Conservation (phyloP, 1,140 invertebrate genomes). For the Epicauta chinensis region DNA sequence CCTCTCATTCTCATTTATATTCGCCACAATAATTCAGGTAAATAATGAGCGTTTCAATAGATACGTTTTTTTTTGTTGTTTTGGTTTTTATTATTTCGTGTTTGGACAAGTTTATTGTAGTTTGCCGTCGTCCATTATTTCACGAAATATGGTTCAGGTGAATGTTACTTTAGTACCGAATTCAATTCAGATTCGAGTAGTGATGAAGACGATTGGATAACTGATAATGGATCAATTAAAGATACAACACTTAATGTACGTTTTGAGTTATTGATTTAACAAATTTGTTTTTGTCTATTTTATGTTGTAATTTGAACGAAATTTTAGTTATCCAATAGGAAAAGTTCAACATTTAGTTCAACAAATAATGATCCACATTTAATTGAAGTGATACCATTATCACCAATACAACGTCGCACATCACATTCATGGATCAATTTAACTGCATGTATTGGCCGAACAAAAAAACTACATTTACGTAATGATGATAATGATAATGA, state of each 20-base stretch:
- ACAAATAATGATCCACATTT: constrained; percentile 24
- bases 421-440: constrained; percentile 28
- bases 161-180: constrained; percentile 70
- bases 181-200: constrained; percentile 53
- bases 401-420: constrained; percentile 36
- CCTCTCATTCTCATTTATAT: constrained; percentile 80
- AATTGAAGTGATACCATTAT: constrained; percentile 48
- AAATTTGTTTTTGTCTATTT: neutral
- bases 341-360: neutral
- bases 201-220: constrained; percentile 47
- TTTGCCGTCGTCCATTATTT: constrained; percentile 87
- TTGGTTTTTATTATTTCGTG: neutral
- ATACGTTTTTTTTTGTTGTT: neutral
- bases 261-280: neutral
- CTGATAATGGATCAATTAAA: neutral
- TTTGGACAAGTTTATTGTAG: constrained; percentile 36
- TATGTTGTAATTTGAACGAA: no score
- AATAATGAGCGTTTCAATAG: neutral
- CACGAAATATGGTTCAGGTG: constrained; percentile 83
- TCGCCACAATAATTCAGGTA: constrained; percentile 77
- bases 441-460: constrained; percentile 21
- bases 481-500: no score
- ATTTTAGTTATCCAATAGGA: neutral
- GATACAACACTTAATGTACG: neutral
- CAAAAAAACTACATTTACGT: no score